Evolutionary conservation across 2,113 vertebrate genomes (phyloP).

Genomic region (Triplophysa siluroides): DNA sequence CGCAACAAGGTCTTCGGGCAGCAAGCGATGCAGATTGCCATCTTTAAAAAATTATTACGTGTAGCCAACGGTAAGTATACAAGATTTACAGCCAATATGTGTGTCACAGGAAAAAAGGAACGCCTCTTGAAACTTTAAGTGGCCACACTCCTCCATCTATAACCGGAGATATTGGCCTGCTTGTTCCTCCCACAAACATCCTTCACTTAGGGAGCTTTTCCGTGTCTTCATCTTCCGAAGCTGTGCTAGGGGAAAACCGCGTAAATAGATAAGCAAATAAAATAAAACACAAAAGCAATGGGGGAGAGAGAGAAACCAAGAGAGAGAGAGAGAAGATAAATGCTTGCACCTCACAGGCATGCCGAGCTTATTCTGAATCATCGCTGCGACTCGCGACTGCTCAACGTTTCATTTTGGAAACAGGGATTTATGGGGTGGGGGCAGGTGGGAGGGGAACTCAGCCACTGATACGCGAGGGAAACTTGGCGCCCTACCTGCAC

Average conservation of each 20-base stretch:
- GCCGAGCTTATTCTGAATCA: constrained; percentile 61
- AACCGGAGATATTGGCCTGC: constrained; percentile 5
- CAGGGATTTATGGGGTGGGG: constrained; percentile 64
- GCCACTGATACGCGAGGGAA: constrained; percentile 48
- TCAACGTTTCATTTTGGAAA: constrained; percentile 66
- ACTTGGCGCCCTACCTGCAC: constrained; percentile 56
- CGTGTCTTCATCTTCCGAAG: constrained; percentile 15
- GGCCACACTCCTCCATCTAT: constrained; percentile 19
- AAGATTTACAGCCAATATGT: constrained; percentile 3
- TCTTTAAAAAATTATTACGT: background rate
- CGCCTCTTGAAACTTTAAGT: constrained; percentile 7
- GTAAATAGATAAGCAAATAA: constrained; percentile 51
- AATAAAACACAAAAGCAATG: constrained; percentile 44
- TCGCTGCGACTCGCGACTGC: constrained; percentile 57
- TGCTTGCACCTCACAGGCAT: constrained; percentile 65
- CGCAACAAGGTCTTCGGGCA: constrained; percentile 1
- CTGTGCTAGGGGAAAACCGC: constrained; percentile 14
- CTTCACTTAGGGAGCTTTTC: constrained; percentile 32
- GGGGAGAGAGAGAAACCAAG: constrained; percentile 2
- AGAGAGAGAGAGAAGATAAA: constrained; percentile 41
- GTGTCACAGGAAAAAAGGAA: background rate
- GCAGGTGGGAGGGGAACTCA: constrained; percentile 26
- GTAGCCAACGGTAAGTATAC: background rate
- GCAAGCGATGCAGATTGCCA: background rate
- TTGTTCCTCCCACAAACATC: background rate